These are phyloP conservation scores for Orthosia cruda DNA, from an alignment of 2,888 invertebrate genomes.

Conservation along the genomic window DNA sequence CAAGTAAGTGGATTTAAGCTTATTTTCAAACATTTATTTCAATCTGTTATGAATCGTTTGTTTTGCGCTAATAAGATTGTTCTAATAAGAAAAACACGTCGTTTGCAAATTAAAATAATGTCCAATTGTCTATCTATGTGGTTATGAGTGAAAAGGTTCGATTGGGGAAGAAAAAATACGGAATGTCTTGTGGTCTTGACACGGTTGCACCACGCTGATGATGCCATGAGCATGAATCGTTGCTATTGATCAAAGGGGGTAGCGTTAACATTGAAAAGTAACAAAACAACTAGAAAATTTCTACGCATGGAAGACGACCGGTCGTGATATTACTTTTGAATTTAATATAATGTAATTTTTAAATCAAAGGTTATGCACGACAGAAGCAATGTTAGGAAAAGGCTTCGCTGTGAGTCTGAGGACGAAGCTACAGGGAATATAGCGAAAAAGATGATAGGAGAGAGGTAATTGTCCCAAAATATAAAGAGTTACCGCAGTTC, in stretches of 20 bases:
- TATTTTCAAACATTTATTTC: not conserved
- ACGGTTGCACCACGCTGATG: slow-evolving; percentile 22
- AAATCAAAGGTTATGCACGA: slow-evolving; percentile 75
- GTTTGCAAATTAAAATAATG: not conserved
- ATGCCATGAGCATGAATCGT: slow-evolving; percentile 22
- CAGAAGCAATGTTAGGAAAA: slow-evolving; percentile 78
- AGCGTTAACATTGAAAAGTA: not conserved
- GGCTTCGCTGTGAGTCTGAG: slow-evolving; percentile 82
- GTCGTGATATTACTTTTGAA: not conserved
- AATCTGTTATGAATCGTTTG: not conserved
- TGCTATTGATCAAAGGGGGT: not conserved
- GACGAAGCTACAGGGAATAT: slow-evolving; percentile 79
- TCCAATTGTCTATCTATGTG: slow-evolving; percentile 20
- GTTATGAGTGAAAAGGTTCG: slow-evolving; percentile 28
- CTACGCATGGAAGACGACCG: not conserved
- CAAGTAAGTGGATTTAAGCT: slow-evolving; percentile 61
- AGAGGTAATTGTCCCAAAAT: slow-evolving; percentile 77
- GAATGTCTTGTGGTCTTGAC: slow-evolving; percentile 35
- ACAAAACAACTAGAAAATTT: not conserved
- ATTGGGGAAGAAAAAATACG: slow-evolving; percentile 36
- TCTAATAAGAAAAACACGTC: not conserved
- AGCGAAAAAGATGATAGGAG: slow-evolving; percentile 80
- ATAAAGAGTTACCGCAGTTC: slow-evolving; percentile 25
- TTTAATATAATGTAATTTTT: slow-evolving; percentile 43
- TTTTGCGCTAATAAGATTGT: not conserved